Percentiles rank a stretch among this genome's conserved stretches.
Evolutionary conservation across 2,797 vertebrate species (phyloP).

Genomic region (Molothrus aeneus): DNA sequence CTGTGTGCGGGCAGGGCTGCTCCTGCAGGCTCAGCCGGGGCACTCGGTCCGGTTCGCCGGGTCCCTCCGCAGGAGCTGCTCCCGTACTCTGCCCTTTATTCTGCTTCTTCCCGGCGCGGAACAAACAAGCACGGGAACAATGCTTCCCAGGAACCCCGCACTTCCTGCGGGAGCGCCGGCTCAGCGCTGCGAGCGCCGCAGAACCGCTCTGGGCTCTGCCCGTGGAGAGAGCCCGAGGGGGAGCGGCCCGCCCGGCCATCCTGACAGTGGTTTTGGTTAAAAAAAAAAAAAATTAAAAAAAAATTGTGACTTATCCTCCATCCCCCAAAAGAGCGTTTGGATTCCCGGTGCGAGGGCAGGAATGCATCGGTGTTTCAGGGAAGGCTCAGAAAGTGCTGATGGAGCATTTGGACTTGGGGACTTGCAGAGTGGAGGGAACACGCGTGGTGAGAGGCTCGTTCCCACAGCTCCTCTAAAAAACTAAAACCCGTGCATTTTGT

Average conservation of each 20-base stretch:
- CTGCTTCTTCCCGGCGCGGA: not conserved
- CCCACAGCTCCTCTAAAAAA: not conserved
- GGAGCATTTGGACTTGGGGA: not conserved
- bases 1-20: not conserved
- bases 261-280: fast-evolving
- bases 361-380: not conserved
- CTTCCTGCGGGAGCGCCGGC: not conserved
- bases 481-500: not conserved
- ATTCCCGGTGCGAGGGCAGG: fast-evolving
- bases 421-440: not conserved
- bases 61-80: not conserved
- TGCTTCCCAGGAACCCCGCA: slow-evolving; percentile 20
- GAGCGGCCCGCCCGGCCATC: not conserved
- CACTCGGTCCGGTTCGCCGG: fast-evolving
- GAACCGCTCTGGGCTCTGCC: not conserved
- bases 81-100: not conserved
- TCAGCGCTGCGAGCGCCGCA: not conserved
- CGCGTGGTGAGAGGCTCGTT: not conserved
- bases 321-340: not conserved
- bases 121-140: slow-evolving; percentile 20
- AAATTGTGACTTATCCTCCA: not conserved
- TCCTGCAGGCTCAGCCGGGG: fast-evolving
- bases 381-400: not conserved
- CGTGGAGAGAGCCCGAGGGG: too few relatives aligned
- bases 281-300: not conserved